Percentiles rank a stretch among this genome's conserved stretches.
Conservation (phyloP, 2,113 vertebrate species). For the Peromyscus leucopus region DNA sequence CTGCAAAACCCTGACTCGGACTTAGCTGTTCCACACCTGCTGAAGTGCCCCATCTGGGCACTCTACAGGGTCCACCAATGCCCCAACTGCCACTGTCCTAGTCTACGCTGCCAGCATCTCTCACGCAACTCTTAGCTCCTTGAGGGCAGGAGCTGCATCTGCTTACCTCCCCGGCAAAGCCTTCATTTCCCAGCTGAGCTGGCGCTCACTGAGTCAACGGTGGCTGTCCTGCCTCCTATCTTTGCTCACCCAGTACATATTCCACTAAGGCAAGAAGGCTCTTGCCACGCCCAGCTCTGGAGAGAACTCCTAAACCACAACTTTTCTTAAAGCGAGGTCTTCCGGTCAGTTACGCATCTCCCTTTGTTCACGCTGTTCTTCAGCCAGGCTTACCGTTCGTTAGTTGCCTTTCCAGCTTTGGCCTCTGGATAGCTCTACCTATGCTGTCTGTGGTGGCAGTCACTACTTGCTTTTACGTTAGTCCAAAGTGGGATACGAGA, state of each 20-base stretch:
- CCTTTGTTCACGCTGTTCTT: neutral
- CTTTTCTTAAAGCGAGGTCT: neutral
- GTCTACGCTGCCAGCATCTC: neutral
- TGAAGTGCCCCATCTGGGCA: neutral
- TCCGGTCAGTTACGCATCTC: neutral
- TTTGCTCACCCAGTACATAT: neutral
- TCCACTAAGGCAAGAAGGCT: neutral
- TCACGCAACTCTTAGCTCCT: constrained; percentile 28
- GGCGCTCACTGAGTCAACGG: neutral
- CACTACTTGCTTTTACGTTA: neutral
- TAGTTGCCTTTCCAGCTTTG: neutral
- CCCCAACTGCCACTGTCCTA: neutral
- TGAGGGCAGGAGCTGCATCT: neutral
- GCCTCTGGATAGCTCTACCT: neutral
- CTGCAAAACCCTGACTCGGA: neutral
- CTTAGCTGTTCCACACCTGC: neutral
- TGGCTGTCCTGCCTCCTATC: neutral
- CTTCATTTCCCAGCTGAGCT: neutral
- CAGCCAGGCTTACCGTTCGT: neutral
- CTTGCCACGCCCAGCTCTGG: neutral
- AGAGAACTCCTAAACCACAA: neutral
- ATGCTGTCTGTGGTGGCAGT: neutral
- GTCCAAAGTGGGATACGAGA: neutral
- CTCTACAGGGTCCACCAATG: neutral
- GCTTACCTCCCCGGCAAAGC: neutral